A percentile compares a stretch with the other conserved stretches of the same genome.
phyloP scores from a whole-genome alignment of 2,113 vertebrate species.

The Microtus ochrogaster region DNA sequence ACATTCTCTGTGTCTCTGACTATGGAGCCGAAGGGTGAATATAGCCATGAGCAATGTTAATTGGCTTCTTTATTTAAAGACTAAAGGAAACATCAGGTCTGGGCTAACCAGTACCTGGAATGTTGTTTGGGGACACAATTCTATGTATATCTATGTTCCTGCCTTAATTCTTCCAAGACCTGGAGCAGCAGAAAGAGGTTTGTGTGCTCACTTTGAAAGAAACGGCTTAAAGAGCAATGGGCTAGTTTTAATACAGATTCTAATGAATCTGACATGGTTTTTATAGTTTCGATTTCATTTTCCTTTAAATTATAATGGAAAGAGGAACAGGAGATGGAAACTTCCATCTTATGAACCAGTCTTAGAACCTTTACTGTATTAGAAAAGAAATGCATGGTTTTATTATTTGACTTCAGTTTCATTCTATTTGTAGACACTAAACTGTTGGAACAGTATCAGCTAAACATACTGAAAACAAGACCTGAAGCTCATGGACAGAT shows the following conservation, averaged over 20 bases:
- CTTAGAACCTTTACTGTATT: neutral
- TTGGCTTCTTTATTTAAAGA: slow-evolving; percentile 18
- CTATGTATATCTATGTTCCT: neutral
- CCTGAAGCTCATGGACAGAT: neutral
- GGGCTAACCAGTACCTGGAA: neutral
- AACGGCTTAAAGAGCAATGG: neutral
- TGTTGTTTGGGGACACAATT: neutral
- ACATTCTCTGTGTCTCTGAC: neutral
- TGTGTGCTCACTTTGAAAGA: neutral
- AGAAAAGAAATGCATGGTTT: neutral
- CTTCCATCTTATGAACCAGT: neutral
- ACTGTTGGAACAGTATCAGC: neutral
- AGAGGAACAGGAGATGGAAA: neutral
- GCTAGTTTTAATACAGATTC: neutral
- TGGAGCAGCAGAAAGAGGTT: neutral
- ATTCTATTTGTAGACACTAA: neutral
- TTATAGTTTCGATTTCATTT: neutral
- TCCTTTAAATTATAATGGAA: neutral
- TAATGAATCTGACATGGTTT: neutral
- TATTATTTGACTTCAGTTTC: neutral
- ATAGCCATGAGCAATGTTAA: neutral
- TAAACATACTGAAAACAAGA: neutral
- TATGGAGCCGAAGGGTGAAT: neutral
- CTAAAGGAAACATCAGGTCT: slow-evolving; percentile 22
- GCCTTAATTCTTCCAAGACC: neutral